Evolutionary conservation across 35 echinoderm and acorn worm species (phyloP), one percentile per base, ranked within the genome.

Genomic region (Apostichopus japonicus): DNA sequence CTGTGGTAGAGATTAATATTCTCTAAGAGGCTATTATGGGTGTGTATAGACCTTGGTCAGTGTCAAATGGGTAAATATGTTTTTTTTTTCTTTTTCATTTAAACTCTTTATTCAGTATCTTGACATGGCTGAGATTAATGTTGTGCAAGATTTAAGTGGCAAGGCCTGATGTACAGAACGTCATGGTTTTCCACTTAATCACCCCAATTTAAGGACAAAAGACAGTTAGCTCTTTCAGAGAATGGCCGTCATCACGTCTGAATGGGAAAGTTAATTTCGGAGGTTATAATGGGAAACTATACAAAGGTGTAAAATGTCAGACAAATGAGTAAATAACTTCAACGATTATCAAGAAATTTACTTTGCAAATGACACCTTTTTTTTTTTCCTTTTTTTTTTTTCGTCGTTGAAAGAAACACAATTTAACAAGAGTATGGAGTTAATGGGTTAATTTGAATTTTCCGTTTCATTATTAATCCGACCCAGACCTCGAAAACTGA

Each of bases 71-170:
- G 63, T 67, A 67, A 67, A 67, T 19, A 67, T 67, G 63, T 11
- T 10, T 19, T 67, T 15, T 15, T 25, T 44, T 15, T 15, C 1
- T 44, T 67, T 11, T 15, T 11, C 63, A 67, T 67, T 67, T 67
- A 67, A 67, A 15, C 19, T 67, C 11, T 19, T 67, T 67, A 19
- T 67, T 67, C 11, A 44, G 33, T 44, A 19, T 19, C 19, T 67
- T 67, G 63, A 67, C 63, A 54, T 55, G 33, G 79, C 54, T 83
- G 33, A 55, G 79, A 54, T 83, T 83, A 33, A 8, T 54, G 79
- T 83, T 83, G 79, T 83, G 79, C 79, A 83, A 83, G 79, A 83
- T 83, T 67, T 67, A 67, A 67, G 63, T 67, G 63, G 63, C 11
- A 4, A 19, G 63, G 63, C 33, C 33, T 44, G 33, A 44, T 44